A percentile compares a stretch with the other conserved stretches of the same genome.
Evolutionary conservation across 30 jellyfish, hydroid and myxozoan species (phyloP).

Genomic region (Sanderia malayensis): DNA sequence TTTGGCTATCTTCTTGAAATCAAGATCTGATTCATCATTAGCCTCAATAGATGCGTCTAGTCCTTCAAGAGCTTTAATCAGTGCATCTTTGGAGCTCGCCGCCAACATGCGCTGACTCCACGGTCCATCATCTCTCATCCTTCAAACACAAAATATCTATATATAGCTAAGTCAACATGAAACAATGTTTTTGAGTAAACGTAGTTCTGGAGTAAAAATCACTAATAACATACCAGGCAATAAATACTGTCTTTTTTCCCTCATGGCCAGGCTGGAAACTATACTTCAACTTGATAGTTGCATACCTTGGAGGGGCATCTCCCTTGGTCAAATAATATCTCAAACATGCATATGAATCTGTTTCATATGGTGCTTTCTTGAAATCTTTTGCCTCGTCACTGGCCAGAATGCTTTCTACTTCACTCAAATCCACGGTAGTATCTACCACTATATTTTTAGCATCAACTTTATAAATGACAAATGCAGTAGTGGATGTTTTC

Average conservation of each 20-base stretch:
- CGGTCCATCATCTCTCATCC: constrained; percentile 25
- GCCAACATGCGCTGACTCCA: constrained; percentile 14
- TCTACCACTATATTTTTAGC: background rate
- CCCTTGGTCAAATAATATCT: background rate
- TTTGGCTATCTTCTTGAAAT: background rate
- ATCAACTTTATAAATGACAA: background rate
- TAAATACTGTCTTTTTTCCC: background rate
- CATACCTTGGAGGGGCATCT: background rate
- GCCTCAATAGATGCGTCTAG: background rate
- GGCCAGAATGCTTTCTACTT: background rate
- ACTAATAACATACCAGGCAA: constrained; percentile 4
- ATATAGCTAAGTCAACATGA: too few relatives aligned
- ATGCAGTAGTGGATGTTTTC: background rate
- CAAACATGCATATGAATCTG: background rate
- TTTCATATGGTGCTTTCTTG: background rate
- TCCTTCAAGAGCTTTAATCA: constrained; percentile 12
- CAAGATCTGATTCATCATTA: constrained; percentile 22
- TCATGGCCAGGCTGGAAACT: background rate
- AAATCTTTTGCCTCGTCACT: constrained; percentile 7
- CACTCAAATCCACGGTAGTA: background rate
- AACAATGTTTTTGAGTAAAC: background rate
- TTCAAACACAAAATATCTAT: too few relatives aligned
- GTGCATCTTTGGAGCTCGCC: constrained; percentile 21
- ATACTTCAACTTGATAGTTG: background rate
- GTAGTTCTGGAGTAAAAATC: too few relatives aligned